Conservation (phyloP, 2,113 vertebrate species). For the Paradoxurus hermaphroditus region DNA sequence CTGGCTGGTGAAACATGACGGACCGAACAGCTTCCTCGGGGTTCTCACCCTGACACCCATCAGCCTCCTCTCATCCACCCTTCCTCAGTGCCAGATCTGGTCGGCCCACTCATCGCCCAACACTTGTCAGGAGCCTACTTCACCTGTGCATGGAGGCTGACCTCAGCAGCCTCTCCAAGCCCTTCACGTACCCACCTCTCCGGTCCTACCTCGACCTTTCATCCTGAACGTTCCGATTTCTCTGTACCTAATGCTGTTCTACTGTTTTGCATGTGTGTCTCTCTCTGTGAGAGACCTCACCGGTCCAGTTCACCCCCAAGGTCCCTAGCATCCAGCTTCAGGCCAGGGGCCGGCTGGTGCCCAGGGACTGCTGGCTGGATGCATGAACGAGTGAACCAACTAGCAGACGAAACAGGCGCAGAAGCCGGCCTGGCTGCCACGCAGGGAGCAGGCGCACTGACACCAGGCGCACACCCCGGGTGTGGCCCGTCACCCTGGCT, state of each 20-base stretch:
- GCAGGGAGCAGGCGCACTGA: background rate
- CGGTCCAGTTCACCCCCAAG: background rate
- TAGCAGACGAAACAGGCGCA: background rate
- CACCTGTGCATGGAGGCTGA: too few species aligned
- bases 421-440: background rate
- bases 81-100: background rate
- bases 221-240: background rate
- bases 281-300: background rate
- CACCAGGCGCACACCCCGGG: background rate
- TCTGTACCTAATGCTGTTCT: background rate
- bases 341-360: background rate
- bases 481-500: slow-evolving; percentile 56
- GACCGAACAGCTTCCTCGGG: background rate
- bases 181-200: background rate
- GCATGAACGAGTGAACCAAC: background rate
- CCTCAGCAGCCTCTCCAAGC: background rate
- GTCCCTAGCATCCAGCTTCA: background rate
- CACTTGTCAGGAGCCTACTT: too few species aligned
- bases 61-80: background rate
- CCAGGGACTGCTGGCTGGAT: background rate
- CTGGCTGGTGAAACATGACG: background rate
- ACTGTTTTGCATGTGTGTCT: background rate
- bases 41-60: background rate
- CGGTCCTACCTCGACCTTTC: background rate
- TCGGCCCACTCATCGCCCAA: background rate